Evolutionary conservation across 2,888 invertebrate species (phyloP).

Genomic region (Cynaeus angustus): DNA sequence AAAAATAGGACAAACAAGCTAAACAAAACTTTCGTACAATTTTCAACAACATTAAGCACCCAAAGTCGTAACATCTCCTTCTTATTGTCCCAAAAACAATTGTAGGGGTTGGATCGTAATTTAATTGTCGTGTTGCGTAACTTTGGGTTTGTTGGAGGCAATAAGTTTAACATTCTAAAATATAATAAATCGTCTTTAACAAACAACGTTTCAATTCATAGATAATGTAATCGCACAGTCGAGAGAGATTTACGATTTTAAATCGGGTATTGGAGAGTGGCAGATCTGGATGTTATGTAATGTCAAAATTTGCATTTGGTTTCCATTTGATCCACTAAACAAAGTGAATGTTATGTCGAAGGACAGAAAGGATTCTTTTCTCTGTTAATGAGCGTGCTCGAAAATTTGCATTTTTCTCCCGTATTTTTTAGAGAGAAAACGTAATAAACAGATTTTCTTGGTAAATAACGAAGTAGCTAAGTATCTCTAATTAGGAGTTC

Average conservation of each 20-base stretch:
- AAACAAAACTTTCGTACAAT: slow-evolving; percentile 16
- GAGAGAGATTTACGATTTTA: slow-evolving; percentile 31
- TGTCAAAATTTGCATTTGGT: slow-evolving; percentile 34
- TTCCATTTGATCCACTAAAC: slow-evolving; percentile 10
- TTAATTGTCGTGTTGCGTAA: slow-evolving; percentile 29
- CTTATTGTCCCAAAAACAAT: slow-evolving; percentile 27
- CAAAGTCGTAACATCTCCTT: slow-evolving; percentile 1
- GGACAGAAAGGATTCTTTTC: neutral
- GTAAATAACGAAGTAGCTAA: too few relatives aligned
- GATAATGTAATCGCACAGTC: slow-evolving; percentile 22
- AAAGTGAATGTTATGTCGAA: neutral
- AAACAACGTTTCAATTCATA: slow-evolving; percentile 22
- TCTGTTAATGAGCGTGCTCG: slow-evolving; percentile 10
- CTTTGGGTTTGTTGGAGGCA: slow-evolving; percentile 7
- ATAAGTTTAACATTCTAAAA: slow-evolving; percentile 16
- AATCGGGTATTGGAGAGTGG: slow-evolving; percentile 4
- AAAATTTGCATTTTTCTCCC: slow-evolving; percentile 14
- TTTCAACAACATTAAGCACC: slow-evolving; percentile 32
- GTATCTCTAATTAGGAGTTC: too few relatives aligned
- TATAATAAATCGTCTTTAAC: slow-evolving; percentile 35
- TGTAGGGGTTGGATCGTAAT: slow-evolving; percentile 12
- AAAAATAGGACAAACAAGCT: slow-evolving; percentile 6
- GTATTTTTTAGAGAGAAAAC: too few relatives aligned
- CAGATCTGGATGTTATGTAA: slow-evolving; percentile 20
- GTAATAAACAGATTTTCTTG: neutral